phyloP scores from a whole-genome alignment of 2,113 vertebrate species.

The Equus przewalskii region DNA sequence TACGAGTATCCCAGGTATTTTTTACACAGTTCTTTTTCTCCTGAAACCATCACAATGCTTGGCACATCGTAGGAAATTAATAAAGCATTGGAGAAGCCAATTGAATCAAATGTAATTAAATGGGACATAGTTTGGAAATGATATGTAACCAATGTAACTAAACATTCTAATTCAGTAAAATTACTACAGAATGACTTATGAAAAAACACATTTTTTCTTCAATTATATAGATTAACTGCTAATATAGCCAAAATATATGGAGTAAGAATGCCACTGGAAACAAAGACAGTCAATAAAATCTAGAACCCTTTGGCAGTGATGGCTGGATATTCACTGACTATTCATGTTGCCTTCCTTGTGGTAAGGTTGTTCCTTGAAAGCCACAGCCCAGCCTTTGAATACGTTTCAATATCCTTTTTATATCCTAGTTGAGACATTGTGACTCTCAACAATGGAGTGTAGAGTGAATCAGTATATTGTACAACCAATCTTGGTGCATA shows the following conservation, averaged over 20 bases:
- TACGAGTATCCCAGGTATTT: neutral
- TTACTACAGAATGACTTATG: neutral
- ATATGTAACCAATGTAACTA: neutral
- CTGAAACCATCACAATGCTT: neutral
- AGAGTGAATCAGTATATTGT: neutral
- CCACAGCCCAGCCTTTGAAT: neutral
- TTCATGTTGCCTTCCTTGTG: neutral
- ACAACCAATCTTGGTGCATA: neutral
- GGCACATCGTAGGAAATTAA: neutral
- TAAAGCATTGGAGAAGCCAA: neutral
- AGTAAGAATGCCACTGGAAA: neutral
- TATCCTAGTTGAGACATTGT: neutral
- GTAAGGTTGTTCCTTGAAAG: neutral
- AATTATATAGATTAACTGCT: neutral
- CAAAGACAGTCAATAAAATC: neutral
- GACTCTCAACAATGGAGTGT: neutral
- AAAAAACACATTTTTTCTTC: neutral
- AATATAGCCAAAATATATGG: neutral
- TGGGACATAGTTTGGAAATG: neutral
- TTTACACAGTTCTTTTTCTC: neutral
- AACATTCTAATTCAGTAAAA: neutral
- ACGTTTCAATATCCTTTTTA: neutral
- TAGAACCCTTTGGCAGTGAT: neutral
- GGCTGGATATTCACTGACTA: neutral
- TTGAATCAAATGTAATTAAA: neutral